These are phyloP conservation scores for Paratrypauchen microcephalus DNA, from an alignment of 2,797 vertebrate genomes.

Conservation along the genomic window DNA sequence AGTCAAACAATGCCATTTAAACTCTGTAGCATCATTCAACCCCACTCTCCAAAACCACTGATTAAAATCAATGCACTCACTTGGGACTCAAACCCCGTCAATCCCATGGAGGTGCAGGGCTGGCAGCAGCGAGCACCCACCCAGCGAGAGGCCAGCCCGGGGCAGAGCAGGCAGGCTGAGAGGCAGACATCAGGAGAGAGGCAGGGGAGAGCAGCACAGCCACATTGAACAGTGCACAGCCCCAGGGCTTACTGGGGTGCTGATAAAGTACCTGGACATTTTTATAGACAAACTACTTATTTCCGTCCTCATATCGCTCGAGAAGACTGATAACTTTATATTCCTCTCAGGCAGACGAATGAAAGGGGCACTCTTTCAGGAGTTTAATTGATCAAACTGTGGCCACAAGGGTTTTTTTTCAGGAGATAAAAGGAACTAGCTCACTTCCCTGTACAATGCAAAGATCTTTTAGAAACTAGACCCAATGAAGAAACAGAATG, in stretches of 20 bases:
- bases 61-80: constrained; percentile 76
- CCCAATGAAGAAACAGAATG: constrained; percentile 71
- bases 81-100: constrained; percentile 66
- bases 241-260: constrained; percentile 73
- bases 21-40: constrained; percentile 67
- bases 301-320: constrained; percentile 78
- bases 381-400: constrained; percentile 84
- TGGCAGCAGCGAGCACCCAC: constrained; percentile 56
- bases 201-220: constrained; percentile 51
- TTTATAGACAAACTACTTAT: constrained; percentile 88
- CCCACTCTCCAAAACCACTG: constrained; percentile 66
- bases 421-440: constrained; percentile 77
- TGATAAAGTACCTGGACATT: constrained; percentile 85
- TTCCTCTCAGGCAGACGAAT: constrained; percentile 76
- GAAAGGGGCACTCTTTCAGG: constrained; percentile 77
- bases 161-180: constrained; percentile 63
- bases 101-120: constrained; percentile 55
- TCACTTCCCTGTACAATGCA: constrained; percentile 74
- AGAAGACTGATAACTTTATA: constrained; percentile 85
- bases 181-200: constrained; percentile 32
- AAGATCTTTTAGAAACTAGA: constrained; percentile 76
- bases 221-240: constrained; percentile 75
- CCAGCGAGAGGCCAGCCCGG: constrained; percentile 60
- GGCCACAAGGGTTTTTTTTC: constrained; percentile 71
- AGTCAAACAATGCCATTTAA: constrained; percentile 62